A percentile compares a stretch with the other conserved stretches of the same genome.
phyloP scores from a whole-genome alignment of 2,888 invertebrate genomes.

The Bursaphelenchus okinawaensis region DNA sequence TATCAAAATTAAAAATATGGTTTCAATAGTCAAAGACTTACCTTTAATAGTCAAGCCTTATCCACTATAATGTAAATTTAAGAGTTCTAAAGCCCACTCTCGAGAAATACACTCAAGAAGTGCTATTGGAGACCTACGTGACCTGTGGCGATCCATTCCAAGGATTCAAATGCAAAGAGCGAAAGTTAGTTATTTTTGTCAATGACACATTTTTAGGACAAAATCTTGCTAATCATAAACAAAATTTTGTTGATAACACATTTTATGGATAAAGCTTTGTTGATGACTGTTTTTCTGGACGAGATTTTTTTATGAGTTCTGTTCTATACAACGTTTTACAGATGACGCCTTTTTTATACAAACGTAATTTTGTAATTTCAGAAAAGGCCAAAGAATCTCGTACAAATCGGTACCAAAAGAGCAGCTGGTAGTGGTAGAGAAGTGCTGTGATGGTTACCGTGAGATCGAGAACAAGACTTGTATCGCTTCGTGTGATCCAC shows the following conservation, averaged over 20 bases:
- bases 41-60: too few species aligned
- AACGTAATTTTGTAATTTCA: slow-evolving; percentile 16
- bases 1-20: too few species aligned
- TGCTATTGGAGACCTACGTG: slow-evolving; percentile 20
- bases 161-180: slow-evolving; percentile 41
- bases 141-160: slow-evolving; percentile 40
- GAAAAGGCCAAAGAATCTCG: slow-evolving; percentile 64
- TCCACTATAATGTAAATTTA: too few species aligned
- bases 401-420: slow-evolving; percentile 63
- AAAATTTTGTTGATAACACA: too few species aligned
- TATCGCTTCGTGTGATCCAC: slow-evolving; percentile 47
- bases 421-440: slow-evolving; percentile 36
- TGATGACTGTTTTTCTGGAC: not conserved
- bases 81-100: slow-evolving; percentile 15
- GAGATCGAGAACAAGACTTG: slow-evolving; percentile 45
- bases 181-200: slow-evolving; percentile 25
- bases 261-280: too few species aligned
- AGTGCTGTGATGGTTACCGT: slow-evolving; percentile 53
- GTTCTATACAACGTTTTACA: not conserved
- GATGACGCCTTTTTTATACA: not conserved
- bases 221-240: not conserved
- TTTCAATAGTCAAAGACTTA: too few species aligned
- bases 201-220: not conserved
- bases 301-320: too few species aligned
- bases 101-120: slow-evolving; percentile 23